phyloP scores from a whole-genome alignment of 2,113 vertebrate genomes.

The Pterophyllum scalare region DNA sequence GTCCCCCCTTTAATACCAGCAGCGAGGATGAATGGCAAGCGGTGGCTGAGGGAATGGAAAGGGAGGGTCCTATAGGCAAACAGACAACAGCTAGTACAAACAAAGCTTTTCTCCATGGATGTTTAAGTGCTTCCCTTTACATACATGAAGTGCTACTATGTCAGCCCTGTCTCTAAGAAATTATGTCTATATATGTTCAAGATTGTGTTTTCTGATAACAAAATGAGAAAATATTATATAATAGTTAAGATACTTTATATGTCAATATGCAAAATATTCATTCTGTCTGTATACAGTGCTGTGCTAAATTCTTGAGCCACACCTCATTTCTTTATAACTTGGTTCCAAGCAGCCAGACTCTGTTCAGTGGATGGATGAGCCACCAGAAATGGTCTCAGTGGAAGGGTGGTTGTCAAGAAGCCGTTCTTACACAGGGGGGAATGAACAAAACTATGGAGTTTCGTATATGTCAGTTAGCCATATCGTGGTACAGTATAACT shows the following conservation, averaged over 20 bases:
- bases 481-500: slow-evolving; percentile 49
- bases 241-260: not conserved
- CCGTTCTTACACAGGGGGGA: slow-evolving; percentile 14
- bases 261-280: not conserved
- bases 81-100: slow-evolving; percentile 59
- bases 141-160: slow-evolving; percentile 38
- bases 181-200: not conserved
- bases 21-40: slow-evolving; percentile 59
- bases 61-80: slow-evolving; percentile 41
- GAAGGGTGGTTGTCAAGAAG: too few species aligned
- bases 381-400: too few species aligned
- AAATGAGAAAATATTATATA: not conserved
- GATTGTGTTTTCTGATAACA: not conserved
- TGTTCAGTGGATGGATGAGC: too few species aligned
- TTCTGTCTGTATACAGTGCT: not conserved
- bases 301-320: not conserved
- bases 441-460: slow-evolving; percentile 50
- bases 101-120: slow-evolving; percentile 33
- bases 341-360: not conserved
- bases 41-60: slow-evolving; percentile 57
- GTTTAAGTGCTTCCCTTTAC: slow-evolving; percentile 55
- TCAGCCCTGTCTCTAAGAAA: not conserved
- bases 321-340: not conserved
- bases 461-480: slow-evolving; percentile 40
- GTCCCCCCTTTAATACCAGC: slow-evolving; percentile 49